A percentile compares a stretch with the other conserved stretches of the same genome.
Conservation (phyloP, 2,113 vertebrate species). For the Sander lucioperca region DNA sequence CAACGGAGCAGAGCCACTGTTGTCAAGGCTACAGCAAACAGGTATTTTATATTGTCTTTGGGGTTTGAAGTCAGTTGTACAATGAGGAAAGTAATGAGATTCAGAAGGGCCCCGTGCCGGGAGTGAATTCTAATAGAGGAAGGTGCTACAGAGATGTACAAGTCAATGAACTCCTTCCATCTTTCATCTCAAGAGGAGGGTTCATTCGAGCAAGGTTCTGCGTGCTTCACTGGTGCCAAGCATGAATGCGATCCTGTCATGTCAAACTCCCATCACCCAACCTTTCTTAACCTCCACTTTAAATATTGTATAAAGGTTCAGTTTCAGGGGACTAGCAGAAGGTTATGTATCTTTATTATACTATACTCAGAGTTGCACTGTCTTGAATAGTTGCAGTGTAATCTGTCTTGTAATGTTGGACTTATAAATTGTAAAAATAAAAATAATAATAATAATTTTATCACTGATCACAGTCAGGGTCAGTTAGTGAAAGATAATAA, state of each 20-base stretch:
- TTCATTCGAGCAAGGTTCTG: background rate
- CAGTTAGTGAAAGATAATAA: too few relatives aligned
- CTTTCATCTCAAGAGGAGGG: constrained; percentile 14
- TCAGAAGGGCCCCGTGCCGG: background rate
- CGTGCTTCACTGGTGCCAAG: constrained; percentile 2
- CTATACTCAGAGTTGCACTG: background rate
- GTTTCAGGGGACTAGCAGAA: background rate
- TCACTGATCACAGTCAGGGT: background rate
- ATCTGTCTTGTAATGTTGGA: background rate
- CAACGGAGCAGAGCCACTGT: background rate
- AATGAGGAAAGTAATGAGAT: constrained; percentile 25
- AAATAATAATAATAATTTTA: too few relatives aligned
- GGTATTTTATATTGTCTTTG: constrained; percentile 27
- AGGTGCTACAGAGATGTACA: constrained; percentile 7
- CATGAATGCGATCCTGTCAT: background rate
- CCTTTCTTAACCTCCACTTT: background rate
- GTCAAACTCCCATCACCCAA: constrained; percentile 5
- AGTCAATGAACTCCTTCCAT: constrained; percentile 27
- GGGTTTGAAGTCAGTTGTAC: constrained; percentile 18
- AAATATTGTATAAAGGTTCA: background rate
- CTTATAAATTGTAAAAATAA: background rate
- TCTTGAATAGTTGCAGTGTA: background rate
- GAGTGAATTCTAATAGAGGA: constrained; percentile 11
- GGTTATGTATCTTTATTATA: background rate
- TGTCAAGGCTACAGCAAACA: constrained; percentile 44